Evolutionary conservation across 2,113 vertebrate species (phyloP), one percentile per base, ranked within the genome.

Genomic region (Passer montanus): DNA sequence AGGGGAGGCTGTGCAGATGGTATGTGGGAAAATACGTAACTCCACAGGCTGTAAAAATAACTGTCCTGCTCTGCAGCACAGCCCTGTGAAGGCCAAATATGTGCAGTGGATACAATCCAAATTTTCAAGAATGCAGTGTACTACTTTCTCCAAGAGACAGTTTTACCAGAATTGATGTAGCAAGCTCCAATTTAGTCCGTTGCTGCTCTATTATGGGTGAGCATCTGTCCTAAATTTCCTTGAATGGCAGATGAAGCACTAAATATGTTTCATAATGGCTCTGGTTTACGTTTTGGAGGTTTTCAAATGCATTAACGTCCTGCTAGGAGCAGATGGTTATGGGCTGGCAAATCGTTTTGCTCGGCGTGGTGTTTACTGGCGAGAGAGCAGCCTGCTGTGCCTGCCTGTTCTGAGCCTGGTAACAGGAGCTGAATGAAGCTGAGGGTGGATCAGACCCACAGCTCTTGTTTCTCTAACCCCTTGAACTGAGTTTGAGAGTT

Each of bases 161-260:
- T 75, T 90, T 72, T 41, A 70, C 68, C 6, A 0, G 74, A 95
- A 90, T 6, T 28, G 69, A 37, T 87, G 84, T 43, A 76, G 63
- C 82, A 47, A 84, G 87, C 92, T 68, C 79, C 64, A 77, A 90
- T 96, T 96, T 86, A 56, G 95, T 67, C 85, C 0, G 0, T 83
- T 86, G 68, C 94, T 90, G 89, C 79, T 96, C 94, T 93, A 17
- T 93, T 96, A 88, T 41, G 87, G 72, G 90, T 84, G 56, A 84
- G 93, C 92, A 91, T 96, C 93, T 97, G 92, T 86, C 93, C 93
- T 90, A 87, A 96, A 97, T 91, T 90, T 96, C 44, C 76, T 68
- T 86, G 92, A 96, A 56, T 78, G 85, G 93, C 93, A 95, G 92
- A 77, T 72, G 90, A 96, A 93, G 95, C 68, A 31, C 90, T 94